A percentile compares a stretch with the other conserved stretches of the same genome.
These are phyloP conservation scores for Sakesphorus luctuosus DNA, from an alignment of 2,113 vertebrate genomes.

Conservation along the genomic window DNA sequence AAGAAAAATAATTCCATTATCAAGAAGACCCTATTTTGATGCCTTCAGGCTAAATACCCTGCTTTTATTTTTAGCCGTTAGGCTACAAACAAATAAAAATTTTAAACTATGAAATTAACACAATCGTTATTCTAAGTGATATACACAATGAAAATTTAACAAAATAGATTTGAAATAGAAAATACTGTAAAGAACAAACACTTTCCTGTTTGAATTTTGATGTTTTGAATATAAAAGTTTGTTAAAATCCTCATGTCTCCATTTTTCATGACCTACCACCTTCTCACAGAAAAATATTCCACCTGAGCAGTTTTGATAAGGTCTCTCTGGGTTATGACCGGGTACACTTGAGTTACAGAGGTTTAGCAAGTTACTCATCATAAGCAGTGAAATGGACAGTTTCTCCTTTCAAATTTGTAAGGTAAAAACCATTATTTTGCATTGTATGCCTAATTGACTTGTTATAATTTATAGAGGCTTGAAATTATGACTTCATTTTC, in stretches of 20 bases:
- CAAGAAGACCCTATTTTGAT: not conserved
- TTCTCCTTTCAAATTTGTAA: not conserved
- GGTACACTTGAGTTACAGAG: fast-evolving
- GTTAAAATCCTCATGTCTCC: not conserved
- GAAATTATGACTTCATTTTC: not conserved
- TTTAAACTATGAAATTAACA: not conserved
- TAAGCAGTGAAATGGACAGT: not conserved
- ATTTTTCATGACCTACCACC: not conserved
- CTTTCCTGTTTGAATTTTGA: not conserved
- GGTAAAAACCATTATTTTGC: not conserved
- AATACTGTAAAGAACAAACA: not conserved
- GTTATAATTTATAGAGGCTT: not conserved
- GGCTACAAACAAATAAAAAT: not conserved
- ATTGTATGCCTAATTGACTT: not conserved
- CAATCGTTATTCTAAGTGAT: not conserved
- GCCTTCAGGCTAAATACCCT: not conserved
- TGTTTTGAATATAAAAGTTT: not conserved
- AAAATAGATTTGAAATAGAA: not conserved
- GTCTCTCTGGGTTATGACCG: not conserved
- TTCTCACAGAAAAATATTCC: not conserved
- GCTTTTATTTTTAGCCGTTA: constrained; percentile 16
- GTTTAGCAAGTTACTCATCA: not conserved
- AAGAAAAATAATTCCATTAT: not conserved
- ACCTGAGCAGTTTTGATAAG: not conserved
- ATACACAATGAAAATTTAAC: not conserved